Percentiles rank a stretch among this genome's conserved stretches.
Evolutionary conservation across 1,140 invertebrate genomes (phyloP).

Genomic region (Ectropis grisescens): DNA sequence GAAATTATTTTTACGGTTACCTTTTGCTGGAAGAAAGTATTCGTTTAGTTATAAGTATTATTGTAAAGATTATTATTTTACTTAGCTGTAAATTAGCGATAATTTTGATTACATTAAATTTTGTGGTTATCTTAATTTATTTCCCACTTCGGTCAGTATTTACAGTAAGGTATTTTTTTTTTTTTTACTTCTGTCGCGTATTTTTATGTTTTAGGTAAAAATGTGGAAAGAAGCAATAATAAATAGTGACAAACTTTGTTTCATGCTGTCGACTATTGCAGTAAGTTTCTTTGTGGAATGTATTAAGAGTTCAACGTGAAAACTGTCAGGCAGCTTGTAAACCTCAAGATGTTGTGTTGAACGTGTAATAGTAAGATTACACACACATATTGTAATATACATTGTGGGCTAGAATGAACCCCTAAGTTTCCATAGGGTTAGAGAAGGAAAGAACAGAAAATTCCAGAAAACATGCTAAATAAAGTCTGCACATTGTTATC

Average conservation of each 20-base stretch:
- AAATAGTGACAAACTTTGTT: constrained; percentile 6
- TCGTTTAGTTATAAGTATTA: constrained; percentile 55
- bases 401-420: too few relatives aligned
- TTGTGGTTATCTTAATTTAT: constrained; percentile 60
- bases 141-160: constrained; percentile 68
- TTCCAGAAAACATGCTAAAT: too few relatives aligned
- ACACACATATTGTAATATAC: too few relatives aligned
- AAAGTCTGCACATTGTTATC: too few relatives aligned
- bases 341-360: too few relatives aligned
- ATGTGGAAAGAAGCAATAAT: constrained; percentile 47
- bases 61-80: constrained; percentile 62
- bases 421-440: too few relatives aligned
- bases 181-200: constrained; percentile 38
- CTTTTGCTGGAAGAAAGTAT: constrained; percentile 65
- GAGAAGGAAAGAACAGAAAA: too few relatives aligned
- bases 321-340: too few relatives aligned
- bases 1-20: constrained; percentile 67
- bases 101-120: constrained; percentile 28
- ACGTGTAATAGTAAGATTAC: too few relatives aligned
- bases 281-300: not conserved
- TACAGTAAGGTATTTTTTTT: constrained; percentile 63
- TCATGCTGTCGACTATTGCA: too few relatives aligned
- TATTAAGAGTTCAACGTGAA: too few relatives aligned
- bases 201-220: constrained; percentile 33
- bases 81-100: constrained; percentile 34